A percentile compares a stretch with the other conserved stretches of the same genome.
Evolutionary conservation across 2,113 vertebrate species (phyloP).

Genomic region (Empidonax traillii): DNA sequence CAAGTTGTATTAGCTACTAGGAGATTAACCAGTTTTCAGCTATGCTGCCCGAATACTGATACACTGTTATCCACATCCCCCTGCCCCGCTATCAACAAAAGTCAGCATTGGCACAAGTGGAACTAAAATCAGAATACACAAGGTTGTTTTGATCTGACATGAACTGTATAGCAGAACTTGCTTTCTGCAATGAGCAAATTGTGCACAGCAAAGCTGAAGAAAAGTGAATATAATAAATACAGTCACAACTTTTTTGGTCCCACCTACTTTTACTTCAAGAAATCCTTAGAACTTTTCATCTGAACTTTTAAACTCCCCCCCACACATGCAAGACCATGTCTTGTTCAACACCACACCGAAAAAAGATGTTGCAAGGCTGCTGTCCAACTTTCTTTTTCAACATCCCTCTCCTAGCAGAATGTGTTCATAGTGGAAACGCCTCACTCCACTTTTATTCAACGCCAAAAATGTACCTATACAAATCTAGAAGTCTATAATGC

Average conservation of each 20-base stretch:
- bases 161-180: conserved; percentile 52
- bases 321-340: background rate
- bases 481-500: background rate
- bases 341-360: background rate
- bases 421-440: background rate
- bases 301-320: background rate
- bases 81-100: conserved; percentile 4
- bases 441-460: background rate
- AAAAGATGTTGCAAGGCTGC: background rate
- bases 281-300: background rate
- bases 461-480: background rate
- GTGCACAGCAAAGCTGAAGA: conserved; percentile 17
- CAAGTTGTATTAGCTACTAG: background rate
- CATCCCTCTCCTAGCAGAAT: background rate
- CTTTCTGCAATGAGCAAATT: conserved; percentile 46
- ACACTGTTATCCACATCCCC: background rate
- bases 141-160: conserved; percentile 55
- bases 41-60: conserved; percentile 17
- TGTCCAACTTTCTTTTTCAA: background rate
- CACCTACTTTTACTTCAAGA: conserved; percentile 2
- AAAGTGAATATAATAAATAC: conserved; percentile 26
- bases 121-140: conserved; percentile 63
- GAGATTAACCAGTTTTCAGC: conserved; percentile 14
- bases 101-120: conserved; percentile 18
- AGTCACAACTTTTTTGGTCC: background rate